Evolutionary conservation across 1,140 invertebrate genomes (phyloP), one percentile per base, ranked within the genome.

Genomic region (Cylas formicarius): DNA sequence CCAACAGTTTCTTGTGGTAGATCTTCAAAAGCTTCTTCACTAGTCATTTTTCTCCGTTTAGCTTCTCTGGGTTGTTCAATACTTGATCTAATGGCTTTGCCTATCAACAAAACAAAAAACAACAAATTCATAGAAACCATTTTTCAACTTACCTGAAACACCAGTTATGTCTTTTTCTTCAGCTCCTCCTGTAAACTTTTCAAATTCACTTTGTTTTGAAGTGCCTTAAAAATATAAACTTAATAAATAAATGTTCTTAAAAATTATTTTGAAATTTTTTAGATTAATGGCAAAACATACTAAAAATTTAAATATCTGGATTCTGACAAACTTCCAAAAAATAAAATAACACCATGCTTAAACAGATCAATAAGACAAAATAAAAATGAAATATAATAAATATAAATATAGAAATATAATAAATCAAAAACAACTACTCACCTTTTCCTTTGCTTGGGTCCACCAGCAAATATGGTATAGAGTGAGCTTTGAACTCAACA

Each of bases 401-500:
- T n/a, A n/a, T n/a, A n/a, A n/a, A n/a, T n/a, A n/a, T n/a, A n/a
- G n/a, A n/a, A n/a, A 24, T 38, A 35, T 35, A 21, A 10, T 36
- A 3, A 33, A 10, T 11, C 31, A 33, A 33, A 33, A 9, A 33
- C 13, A n/a, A 11, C 7, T 4, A 48, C 31, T 42, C 47, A 62
- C 49, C 32, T 53, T 52, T 60, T 17, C 34, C 40, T 31, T 35
- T 41, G 44, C 44, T 55, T 11, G 42, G 41, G 32, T 62, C 60
- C 23, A 66, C 53, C n/a, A 63, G 46, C 8, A 58, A 60, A 20
- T 84, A 62, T 61, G 84, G 83, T 7, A 75, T 68, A 2, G 84
- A 82, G 3, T 77, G 73, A 52, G 81, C 82, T 55, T 85, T 86
- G 56, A 89, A 93, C 18, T 92, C 86, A 0, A 82, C 78, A 69